Percentiles rank a stretch among this genome's conserved stretches.
These are phyloP conservation scores for Talpa occidentalis DNA, from an alignment of 2,113 vertebrate genomes.

Conservation along the genomic window DNA sequence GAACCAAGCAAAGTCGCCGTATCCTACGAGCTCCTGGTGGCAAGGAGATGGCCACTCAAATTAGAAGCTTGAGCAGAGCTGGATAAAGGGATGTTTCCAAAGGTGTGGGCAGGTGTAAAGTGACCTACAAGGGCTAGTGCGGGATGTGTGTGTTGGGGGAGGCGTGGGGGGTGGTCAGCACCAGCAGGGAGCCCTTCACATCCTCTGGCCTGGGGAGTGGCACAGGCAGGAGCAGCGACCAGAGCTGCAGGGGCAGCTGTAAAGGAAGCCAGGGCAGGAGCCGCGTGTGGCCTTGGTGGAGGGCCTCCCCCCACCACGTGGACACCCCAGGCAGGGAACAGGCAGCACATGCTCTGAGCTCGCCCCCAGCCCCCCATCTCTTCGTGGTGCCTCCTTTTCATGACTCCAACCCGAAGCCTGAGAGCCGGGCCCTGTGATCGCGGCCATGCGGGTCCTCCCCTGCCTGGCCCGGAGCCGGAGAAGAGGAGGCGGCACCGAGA, in stretches of 20 bases:
- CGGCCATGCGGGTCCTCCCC: too few relatives aligned
- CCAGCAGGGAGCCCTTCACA: background rate
- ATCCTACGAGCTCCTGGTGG: background rate
- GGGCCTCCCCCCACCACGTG: background rate
- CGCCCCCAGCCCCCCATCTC: background rate
- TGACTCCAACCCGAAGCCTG: background rate
- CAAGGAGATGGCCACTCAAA: background rate
- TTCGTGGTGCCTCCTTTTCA: background rate
- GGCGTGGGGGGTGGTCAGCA: too few relatives aligned
- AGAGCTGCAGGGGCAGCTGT: background rate
- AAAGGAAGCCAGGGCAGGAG: background rate
- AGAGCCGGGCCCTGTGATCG: background rate
- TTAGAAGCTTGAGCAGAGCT: background rate
- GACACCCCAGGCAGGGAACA: background rate
- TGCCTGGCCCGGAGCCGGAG: background rate
- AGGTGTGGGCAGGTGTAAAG: background rate
- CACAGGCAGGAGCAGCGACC: accelerated
- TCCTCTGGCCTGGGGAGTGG: background rate
- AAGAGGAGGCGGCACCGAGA: too few relatives aligned
- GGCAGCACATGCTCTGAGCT: too few relatives aligned
- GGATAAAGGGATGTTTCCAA: background rate
- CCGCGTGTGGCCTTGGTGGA: accelerated
- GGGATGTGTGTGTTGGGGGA: too few relatives aligned
- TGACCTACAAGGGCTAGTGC: accelerated
- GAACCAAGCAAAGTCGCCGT: background rate